Evolutionary conservation across 2,797 vertebrate species (phyloP).

Genomic region (Sphaeramia orbicularis): DNA sequence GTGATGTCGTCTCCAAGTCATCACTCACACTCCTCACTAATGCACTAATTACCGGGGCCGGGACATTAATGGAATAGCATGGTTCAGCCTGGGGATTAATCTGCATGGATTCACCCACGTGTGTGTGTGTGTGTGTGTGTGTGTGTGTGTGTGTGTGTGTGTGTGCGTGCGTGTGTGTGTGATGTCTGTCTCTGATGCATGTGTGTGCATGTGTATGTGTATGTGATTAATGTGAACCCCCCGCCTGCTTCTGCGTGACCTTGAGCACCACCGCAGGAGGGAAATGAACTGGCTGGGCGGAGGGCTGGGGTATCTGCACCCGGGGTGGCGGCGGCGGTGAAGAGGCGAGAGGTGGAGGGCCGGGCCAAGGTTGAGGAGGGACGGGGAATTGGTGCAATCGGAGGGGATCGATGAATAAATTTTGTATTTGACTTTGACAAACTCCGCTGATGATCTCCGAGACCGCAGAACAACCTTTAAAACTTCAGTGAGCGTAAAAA

Average conservation of each 20-base stretch:
- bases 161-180: slow-evolving; percentile 54
- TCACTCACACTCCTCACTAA: slow-evolving; percentile 80
- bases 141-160: too few species aligned
- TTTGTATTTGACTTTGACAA: slow-evolving; percentile 58
- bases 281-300: slow-evolving; percentile 69
- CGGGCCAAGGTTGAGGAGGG: slow-evolving; percentile 62
- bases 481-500: slow-evolving; percentile 28
- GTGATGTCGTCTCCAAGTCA: slow-evolving; percentile 81
- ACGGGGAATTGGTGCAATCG: slow-evolving; percentile 35
- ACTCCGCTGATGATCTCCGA: slow-evolving; percentile 24
- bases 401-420: slow-evolving; percentile 56
- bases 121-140: slow-evolving; percentile 12
- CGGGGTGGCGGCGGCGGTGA: slow-evolving; percentile 14
- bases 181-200: slow-evolving; percentile 37
- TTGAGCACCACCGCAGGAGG: slow-evolving; percentile 77
- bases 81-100: slow-evolving; percentile 83
- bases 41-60: slow-evolving; percentile 83
- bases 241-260: slow-evolving; percentile 68
- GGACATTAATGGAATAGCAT: slow-evolving; percentile 84
- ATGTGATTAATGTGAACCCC: slow-evolving; percentile 80
- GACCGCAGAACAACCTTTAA: background rate
- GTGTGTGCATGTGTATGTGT: slow-evolving; percentile 39
- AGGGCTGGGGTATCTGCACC: slow-evolving; percentile 59
- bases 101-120: slow-evolving; percentile 73
- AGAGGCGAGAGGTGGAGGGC: slow-evolving; percentile 31